Evolutionary conservation across 23 tunicate species (phyloP).

Genomic region (Oikopleura vanhoeffeni): DNA sequence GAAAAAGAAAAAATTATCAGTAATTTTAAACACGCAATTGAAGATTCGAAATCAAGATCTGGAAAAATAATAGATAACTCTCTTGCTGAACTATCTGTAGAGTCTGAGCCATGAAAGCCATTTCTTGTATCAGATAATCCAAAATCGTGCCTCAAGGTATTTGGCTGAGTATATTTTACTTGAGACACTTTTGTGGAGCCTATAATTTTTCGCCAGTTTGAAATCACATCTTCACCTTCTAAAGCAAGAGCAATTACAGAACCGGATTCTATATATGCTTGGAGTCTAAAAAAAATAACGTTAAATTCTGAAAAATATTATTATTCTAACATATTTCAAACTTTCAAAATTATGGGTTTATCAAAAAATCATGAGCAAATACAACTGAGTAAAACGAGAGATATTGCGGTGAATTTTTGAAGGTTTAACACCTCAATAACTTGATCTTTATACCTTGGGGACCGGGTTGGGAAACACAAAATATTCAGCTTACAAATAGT

Average conservation of each 20-base stretch:
- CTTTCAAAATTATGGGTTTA: too few relatives aligned
- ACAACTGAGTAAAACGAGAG: too few relatives aligned
- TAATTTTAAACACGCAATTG: not conserved
- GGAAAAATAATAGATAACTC: not conserved
- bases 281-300: not conserved
- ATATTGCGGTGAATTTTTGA: too few relatives aligned
- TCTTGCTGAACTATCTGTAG: not conserved
- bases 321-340: too few relatives aligned
- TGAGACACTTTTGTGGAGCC: not conserved
- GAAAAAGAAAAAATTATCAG: too few relatives aligned
- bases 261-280: not conserved
- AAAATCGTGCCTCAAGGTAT: not conserved
- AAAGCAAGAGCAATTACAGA: conserved; percentile 11
- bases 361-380: too few relatives aligned
- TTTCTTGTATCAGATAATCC: conserved; percentile 9
- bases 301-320: too few relatives aligned
- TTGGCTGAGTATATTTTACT: not conserved
- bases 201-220: not conserved
- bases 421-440: too few relatives aligned
- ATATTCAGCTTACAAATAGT: too few relatives aligned
- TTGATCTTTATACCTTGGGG: too few relatives aligned
- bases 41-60: not conserved
- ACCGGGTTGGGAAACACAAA: too few relatives aligned
- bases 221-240: not conserved
- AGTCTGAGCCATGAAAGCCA: not conserved